These are phyloP conservation scores for Theocolax elegans DNA, from an alignment of 1,140 invertebrate genomes.

Conservation along the genomic window DNA sequence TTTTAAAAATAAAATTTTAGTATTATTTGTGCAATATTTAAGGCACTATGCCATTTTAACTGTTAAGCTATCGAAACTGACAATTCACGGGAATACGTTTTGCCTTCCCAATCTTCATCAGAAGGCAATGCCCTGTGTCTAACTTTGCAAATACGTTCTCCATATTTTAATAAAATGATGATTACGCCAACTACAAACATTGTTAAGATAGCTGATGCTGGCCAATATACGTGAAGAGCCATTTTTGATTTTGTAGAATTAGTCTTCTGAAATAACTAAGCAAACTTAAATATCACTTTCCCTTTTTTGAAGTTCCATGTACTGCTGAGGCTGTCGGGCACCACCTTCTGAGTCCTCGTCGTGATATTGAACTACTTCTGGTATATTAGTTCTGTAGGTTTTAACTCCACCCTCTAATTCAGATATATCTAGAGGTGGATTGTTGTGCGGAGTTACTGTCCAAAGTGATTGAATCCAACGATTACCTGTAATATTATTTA, in stretches of 20 bases:
- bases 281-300: conserved; percentile 81
- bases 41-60: background rate
- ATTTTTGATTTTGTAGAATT: conserved; percentile 61
- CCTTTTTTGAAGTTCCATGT: conserved; percentile 80
- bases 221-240: conserved; percentile 79
- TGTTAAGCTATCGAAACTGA: conserved; percentile 62
- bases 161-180: conserved; percentile 78
- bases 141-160: conserved; percentile 73
- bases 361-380: conserved; percentile 52
- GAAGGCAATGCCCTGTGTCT: conserved; percentile 74
- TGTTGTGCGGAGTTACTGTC: conserved; percentile 83
- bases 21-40: background rate
- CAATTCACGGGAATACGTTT: conserved; percentile 74
- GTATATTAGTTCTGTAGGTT: conserved; percentile 49
- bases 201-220: conserved; percentile 76
- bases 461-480: conserved; percentile 85
- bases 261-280: conserved; percentile 41
- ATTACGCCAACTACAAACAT: conserved; percentile 81
- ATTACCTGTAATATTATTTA: too few species aligned
- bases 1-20: background rate
- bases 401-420: conserved; percentile 72
- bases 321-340: conserved; percentile 68
- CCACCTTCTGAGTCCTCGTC: conserved; percentile 51
- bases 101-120: conserved; percentile 70
- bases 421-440: conserved; percentile 83